phyloP scores from a whole-genome alignment of 2,113 vertebrate genomes.

The Rhynchomys soricoides region DNA sequence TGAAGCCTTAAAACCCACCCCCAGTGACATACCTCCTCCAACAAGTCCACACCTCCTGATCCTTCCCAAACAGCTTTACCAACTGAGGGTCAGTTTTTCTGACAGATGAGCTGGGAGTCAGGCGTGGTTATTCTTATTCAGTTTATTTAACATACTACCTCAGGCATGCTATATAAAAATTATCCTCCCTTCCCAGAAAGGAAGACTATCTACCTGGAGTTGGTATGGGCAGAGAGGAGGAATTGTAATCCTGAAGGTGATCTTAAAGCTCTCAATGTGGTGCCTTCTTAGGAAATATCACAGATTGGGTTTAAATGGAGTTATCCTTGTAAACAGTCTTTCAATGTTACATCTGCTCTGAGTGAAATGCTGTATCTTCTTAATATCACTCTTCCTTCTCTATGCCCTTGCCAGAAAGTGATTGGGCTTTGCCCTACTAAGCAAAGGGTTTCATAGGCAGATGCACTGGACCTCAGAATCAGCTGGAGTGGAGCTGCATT shows the following conservation, averaged over 20 bases:
- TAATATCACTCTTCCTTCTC: neutral
- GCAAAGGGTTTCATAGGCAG: neutral
- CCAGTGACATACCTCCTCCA: neutral
- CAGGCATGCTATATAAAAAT: neutral
- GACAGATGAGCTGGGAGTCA: neutral
- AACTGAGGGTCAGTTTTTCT: neutral
- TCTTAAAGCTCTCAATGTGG: neutral
- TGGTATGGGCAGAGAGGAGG: too few relatives aligned
- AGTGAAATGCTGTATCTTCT: neutral
- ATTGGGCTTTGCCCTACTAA: neutral
- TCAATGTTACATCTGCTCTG: rapidly evolving
- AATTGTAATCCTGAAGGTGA: too few relatives aligned
- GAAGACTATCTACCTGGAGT: neutral
- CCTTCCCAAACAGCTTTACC: neutral
- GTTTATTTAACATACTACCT: neutral
- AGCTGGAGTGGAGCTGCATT: neutral
- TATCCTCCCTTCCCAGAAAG: neutral
- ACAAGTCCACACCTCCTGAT: neutral
- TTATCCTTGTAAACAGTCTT: neutral
- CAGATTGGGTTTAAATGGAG: neutral
- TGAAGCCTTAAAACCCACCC: neutral
- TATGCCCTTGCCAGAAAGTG: neutral
- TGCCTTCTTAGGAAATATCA: neutral
- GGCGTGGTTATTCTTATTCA: neutral
- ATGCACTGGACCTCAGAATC: neutral